Base-by-base conservation (phyloP, 2,113 vertebrate species). In the rabbit (Oryctolagus cuniculus) region DNA sequence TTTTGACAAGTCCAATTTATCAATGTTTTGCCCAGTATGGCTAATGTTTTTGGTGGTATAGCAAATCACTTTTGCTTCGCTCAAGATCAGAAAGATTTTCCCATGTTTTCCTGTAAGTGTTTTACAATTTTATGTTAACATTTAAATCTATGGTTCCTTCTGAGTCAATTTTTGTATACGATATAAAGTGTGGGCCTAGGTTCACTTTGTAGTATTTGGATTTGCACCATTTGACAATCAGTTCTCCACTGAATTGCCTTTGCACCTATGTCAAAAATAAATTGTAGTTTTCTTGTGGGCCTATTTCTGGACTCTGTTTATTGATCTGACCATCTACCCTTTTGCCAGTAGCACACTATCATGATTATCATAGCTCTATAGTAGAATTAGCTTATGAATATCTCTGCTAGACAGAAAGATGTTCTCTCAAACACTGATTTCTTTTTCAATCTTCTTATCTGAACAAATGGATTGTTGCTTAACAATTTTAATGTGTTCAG, bases 1-100 rank as follows among this genome's bases (percentile, higher is more conserved):
- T 96, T 93, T 93, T 96, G 53, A 44, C 91, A 92, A 79, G 22
- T 86, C 21, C 49, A 88, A 16, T 53, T 94, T 89, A 80, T 86
- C 69, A 86, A 1, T 36, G 67, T 94, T 92, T 94, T 87, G 70
- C 51, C 84, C 85, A 10, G n/a, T 61, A 82, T 53, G 38, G 31
- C 53, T 34, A 53, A 24, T 90, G 27, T 22, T 75, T 92, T 84
- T 94, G 70, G 13, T 78, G 21, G 53, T 90, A 38, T 75, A 58
- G 82, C 72, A 72, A 84, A 90, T 67, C 88, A 81, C 24, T 81
- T 91, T 34, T 67, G 19, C 31, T 21, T 77, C 77, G 21, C 29
- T 72, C n/a, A 96, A 92, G 78, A 34, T 91, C n/a, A 90, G 38
- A 74, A 72, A 84, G 34, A 31, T 79, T 90, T 81, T 79, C 27